A percentile compares a stretch with the other conserved stretches of the same genome.
These are phyloP conservation scores for Anser cygnoides DNA, from an alignment of 2,113 vertebrate species.

Conservation along the genomic window DNA sequence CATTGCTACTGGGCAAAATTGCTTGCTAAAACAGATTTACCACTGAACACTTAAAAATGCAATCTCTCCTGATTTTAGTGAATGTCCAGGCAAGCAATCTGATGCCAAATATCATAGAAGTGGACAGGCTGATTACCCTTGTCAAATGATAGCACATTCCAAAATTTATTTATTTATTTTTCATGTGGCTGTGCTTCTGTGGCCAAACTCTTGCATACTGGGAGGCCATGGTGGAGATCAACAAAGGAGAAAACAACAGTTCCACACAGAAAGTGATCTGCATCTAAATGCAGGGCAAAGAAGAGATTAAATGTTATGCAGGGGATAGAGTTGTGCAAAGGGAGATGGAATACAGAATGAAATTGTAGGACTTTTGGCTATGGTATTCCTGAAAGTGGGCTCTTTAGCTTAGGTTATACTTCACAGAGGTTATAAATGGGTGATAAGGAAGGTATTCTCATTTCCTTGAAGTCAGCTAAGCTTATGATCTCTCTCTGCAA, in stretches of 20 bases:
- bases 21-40: neutral
- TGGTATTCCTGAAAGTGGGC: neutral
- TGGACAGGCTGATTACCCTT: neutral
- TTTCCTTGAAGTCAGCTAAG: neutral
- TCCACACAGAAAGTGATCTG: neutral
- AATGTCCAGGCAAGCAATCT: neutral
- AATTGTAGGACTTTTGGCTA: neutral
- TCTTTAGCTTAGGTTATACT: neutral
- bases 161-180: neutral
- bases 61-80: neutral
- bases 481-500: neutral
- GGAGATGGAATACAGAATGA: neutral
- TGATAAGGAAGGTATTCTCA: neutral
- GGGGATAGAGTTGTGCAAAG: neutral
- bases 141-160: neutral
- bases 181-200: neutral
- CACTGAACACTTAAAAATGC: neutral
- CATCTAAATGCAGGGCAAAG: neutral
- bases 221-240: fast-evolving
- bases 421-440: neutral
- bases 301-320: neutral
- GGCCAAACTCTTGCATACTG: neutral
- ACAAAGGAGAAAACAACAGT: neutral
- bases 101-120: neutral
- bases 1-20: neutral